These are phyloP conservation scores for Agrypnus murinus DNA, from an alignment of 2,888 invertebrate genomes.

Conservation along the genomic window DNA sequence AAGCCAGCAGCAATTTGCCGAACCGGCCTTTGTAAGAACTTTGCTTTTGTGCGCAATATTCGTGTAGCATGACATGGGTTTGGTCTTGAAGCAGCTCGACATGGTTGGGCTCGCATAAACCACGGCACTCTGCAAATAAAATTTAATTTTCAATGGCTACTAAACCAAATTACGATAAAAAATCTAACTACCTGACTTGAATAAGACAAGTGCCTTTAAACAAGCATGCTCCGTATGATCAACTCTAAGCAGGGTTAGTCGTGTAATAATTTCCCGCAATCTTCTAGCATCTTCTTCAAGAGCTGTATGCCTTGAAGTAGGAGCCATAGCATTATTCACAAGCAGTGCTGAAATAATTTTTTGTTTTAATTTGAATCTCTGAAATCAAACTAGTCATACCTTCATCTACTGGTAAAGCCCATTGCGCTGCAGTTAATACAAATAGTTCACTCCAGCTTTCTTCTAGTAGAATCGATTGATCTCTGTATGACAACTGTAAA, in stretches of 20 bases:
- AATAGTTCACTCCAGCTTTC: conserved; percentile 91
- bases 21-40: conserved; percentile 75
- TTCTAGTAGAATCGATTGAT: conserved; percentile 83
- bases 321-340: conserved; percentile 70
- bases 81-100: conserved; percentile 86
- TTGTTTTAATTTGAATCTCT: neutral
- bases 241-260: conserved; percentile 79
- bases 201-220: conserved; percentile 87
- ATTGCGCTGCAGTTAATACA: conserved; percentile 87
- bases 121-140: conserved; percentile 78
- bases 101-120: conserved; percentile 76
- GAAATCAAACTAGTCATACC: conserved; percentile 69
- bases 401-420: conserved; percentile 84
- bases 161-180: too few relatives aligned
- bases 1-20: conserved; percentile 82
- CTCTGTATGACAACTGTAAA: conserved; percentile 77
- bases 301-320: conserved; percentile 73
- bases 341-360: conserved; percentile 61
- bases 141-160: too few relatives aligned
- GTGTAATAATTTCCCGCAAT: conserved; percentile 79
- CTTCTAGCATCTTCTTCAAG: conserved; percentile 75
- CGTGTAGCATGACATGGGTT: conserved; percentile 84
- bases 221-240: conserved; percentile 91
- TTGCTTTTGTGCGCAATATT: conserved; percentile 75
- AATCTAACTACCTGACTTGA: conserved; percentile 89